Evolutionary conservation across 2,113 vertebrate species (phyloP), one percentile per base, ranked within the genome.

Genomic region (Sorex araneus): DNA sequence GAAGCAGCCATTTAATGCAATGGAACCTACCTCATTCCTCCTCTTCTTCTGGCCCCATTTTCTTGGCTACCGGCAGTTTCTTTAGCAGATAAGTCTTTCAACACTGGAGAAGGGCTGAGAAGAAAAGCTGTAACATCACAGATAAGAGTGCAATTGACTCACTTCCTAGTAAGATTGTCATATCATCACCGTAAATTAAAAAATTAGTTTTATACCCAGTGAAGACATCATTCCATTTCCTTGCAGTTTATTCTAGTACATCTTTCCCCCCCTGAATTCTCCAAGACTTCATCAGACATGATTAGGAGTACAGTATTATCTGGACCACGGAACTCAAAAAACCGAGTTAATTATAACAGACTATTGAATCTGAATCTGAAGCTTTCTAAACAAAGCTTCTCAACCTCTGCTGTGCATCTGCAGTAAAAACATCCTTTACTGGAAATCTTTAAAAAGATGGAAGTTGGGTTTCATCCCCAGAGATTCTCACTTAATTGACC

Each of bases 351-450:
- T 12, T 30, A 74, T 25, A 21, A 32, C 28, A 92, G 57, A 63
- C 25, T 45, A 34, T 89, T 84, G 69, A 66, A 70, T 70, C 50
- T 85, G 82, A 95, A n/a, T n/a, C n/a, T n/a, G n/a, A n/a, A n/a
- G n/a, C 82, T 69, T 71, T 87, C 32, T 69, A 70, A 88, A 54
- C 76, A 90, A 67, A 50, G 34, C 32, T 82, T 87, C 27, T 83
- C 23, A 91, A 57, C 69, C 23, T 89, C 86, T 67, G 64, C 9
- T 66, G 7, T 47, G 40, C 13, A 36, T 60, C 78, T 54, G 45
- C 78, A 69, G 30, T 71, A 84, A 70, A 60, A 60, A 5, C 18
- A 60, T 50, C 57, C 18, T 60, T 16, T 60, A 60, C 1, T 45
- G 2, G 47, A 30, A 25, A n/a, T 30, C n/a, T 81, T 95, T 81